A percentile compares a stretch with the other conserved stretches of the same genome.
Evolutionary conservation across 1,140 invertebrate genomes (phyloP).

Genomic region (Bombus picipes): DNA sequence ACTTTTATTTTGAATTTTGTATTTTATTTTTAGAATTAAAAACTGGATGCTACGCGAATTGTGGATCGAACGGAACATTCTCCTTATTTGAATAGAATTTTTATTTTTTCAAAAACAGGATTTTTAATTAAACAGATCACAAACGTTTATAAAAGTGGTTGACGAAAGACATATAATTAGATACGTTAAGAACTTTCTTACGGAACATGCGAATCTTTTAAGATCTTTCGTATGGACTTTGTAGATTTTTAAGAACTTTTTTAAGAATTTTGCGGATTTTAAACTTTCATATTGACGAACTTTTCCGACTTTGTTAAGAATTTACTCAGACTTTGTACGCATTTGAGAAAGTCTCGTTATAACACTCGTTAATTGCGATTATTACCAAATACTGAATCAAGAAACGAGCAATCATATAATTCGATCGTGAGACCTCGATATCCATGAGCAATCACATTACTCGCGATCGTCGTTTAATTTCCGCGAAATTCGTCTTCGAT

Average conservation of each 20-base stretch:
- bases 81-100: too few species aligned
- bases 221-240: background rate
- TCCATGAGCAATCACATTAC: background rate
- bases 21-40: background rate
- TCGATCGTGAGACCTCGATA: background rate
- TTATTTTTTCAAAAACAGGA: too few species aligned
- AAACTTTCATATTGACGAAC: background rate
- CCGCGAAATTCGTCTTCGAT: conserved; percentile 26
- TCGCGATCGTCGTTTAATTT: background rate
- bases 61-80: too few species aligned
- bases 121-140: too few species aligned
- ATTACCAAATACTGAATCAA: background rate
- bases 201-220: too few species aligned
- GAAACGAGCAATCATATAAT: too few species aligned
- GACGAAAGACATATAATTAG: too few species aligned
- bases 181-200: too few species aligned
- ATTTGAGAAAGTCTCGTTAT: background rate
- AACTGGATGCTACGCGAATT: too few species aligned
- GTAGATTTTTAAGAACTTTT: background rate
- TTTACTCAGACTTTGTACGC: background rate
- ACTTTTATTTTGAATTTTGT: too few species aligned
- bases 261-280: too few species aligned
- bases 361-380: background rate
- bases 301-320: background rate
- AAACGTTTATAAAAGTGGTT: too few species aligned